Evolutionary conservation across 2,113 vertebrate genomes (phyloP), one percentile per base, ranked within the genome.

Genomic region (Heloderma charlesbogerti): DNA sequence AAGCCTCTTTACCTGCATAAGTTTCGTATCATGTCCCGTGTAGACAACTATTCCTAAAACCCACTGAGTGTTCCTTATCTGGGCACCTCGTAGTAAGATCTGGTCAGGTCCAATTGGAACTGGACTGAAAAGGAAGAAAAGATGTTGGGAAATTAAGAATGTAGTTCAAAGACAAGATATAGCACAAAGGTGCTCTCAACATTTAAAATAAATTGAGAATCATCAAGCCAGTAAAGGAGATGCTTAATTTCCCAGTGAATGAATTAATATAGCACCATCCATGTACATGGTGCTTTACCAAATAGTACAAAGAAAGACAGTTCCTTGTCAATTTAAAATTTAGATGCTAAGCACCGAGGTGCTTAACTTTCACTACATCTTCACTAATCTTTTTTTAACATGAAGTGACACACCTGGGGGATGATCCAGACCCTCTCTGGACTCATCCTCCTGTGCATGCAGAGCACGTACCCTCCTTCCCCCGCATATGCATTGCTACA

Each of bases 11-110:
- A 99, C 99, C 98, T 99, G 99, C 99, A 99, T 99, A 92, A 99
- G 98, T 95, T 99, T 99, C 86, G 98, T 99, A 96, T 99, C 99
- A 4, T 99, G 99, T 94, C 99, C 99, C 66, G 99, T 99, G 93
- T 99, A 99, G 75, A 99, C 99, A 57, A 99, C 98, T 88, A 99
- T 98, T 92, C 99, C 99, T 93, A 98, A 97, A 93, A 99, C 98
- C 98, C 99, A 99, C 25, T 99, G 99, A 2, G 99, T 99, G 95
- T 99, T 99, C 96, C 98, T 98, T 91, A 99, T 98, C 91, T 99
- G 98, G 84, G 99, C 98, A 51, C 98, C 99, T 94, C 99, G 97
- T 91, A 99, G 95, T 95, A 99, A 97, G 90, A 99, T 98, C 96
- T 99, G 99, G 96, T 99, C 98, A 67, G 99, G 98, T 92, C 99